A percentile compares a stretch with the other conserved stretches of the same genome.
Conservation (phyloP, 1,140 invertebrate genomes). For the Drosophila jambulina region DNA sequence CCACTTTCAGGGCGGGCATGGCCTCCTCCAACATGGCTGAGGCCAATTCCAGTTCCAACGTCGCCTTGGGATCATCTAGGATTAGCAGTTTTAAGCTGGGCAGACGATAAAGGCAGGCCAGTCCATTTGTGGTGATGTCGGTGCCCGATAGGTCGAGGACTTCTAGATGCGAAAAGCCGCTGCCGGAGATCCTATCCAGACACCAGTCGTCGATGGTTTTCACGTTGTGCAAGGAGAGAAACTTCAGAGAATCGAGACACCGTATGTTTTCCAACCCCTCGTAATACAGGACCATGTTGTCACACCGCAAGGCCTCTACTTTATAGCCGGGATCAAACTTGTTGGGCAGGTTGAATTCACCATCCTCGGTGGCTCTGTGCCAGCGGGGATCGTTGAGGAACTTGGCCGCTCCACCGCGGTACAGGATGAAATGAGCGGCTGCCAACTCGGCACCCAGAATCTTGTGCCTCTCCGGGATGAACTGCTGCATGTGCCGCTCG, state of each 20-base stretch:
- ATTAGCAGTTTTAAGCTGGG: slow-evolving; percentile 86
- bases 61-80: slow-evolving; percentile 85
- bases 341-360: slow-evolving; percentile 86
- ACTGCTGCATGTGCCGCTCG: slow-evolving; percentile 85
- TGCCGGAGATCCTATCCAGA: slow-evolving; percentile 88
- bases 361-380: slow-evolving; percentile 86
- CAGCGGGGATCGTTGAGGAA: slow-evolving; percentile 87
- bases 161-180: slow-evolving; percentile 88
- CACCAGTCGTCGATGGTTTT: slow-evolving; percentile 91
- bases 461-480: slow-evolving; percentile 85
- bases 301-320: slow-evolving; percentile 90
- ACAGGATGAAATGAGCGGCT: slow-evolving; percentile 90
- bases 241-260: slow-evolving; percentile 87
- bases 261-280: slow-evolving; percentile 90
- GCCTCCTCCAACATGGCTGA: slow-evolving; percentile 87
- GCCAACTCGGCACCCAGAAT: slow-evolving; percentile 90
- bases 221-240: slow-evolving; percentile 89
- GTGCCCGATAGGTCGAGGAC: slow-evolving; percentile 91
- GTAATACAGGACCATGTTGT: slow-evolving; percentile 88
- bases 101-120: slow-evolving; percentile 89
- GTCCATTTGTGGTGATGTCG: slow-evolving; percentile 88
- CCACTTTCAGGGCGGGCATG: slow-evolving; percentile 81
- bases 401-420: slow-evolving; percentile 89
- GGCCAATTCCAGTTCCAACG: slow-evolving; percentile 86
- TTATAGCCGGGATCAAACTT: slow-evolving; percentile 86